Conservation (phyloP, 2,888 invertebrate species). For the Ophion costatus region DNA sequence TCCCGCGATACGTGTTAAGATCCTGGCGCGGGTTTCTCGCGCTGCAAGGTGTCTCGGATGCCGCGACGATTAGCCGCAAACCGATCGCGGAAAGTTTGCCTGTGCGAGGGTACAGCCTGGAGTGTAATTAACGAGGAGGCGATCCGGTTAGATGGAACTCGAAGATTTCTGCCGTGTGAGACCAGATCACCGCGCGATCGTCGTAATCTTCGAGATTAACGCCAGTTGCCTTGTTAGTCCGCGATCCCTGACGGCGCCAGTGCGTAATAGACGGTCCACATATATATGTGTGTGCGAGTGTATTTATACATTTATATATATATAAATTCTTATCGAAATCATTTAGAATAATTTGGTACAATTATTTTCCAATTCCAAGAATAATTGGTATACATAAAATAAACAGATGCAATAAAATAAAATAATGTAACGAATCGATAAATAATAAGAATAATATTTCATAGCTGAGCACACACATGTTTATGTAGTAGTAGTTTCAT, state of each 20-base stretch:
- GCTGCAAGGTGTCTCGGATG: conserved; percentile 20
- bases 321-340: too few species aligned
- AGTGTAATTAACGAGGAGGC: conserved; percentile 63
- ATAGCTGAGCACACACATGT: too few species aligned
- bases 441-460: too few species aligned
- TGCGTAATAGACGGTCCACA: conserved; percentile 51
- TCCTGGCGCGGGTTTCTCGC: neutral
- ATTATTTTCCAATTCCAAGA: too few species aligned
- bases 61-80: conserved; percentile 53
- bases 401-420: too few species aligned
- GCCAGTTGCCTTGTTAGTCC: conserved; percentile 65
- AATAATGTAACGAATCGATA: too few species aligned
- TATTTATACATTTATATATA: conserved; percentile 8
- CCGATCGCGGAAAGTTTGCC: conserved; percentile 38
- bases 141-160: conserved; percentile 62
- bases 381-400: too few species aligned
- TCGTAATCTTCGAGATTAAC: conserved; percentile 66
- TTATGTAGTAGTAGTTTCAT: too few species aligned
- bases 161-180: conserved; percentile 17
- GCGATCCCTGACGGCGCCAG: conserved; percentile 59
- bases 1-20: conserved; percentile 2
- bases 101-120: conserved; percentile 11
- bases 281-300: conserved; percentile 16
- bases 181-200: conserved; percentile 43
- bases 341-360: too few species aligned